These are phyloP conservation scores for Falco punctatus DNA, from an alignment of 2,113 vertebrate genomes.

Conservation along the genomic window DNA sequence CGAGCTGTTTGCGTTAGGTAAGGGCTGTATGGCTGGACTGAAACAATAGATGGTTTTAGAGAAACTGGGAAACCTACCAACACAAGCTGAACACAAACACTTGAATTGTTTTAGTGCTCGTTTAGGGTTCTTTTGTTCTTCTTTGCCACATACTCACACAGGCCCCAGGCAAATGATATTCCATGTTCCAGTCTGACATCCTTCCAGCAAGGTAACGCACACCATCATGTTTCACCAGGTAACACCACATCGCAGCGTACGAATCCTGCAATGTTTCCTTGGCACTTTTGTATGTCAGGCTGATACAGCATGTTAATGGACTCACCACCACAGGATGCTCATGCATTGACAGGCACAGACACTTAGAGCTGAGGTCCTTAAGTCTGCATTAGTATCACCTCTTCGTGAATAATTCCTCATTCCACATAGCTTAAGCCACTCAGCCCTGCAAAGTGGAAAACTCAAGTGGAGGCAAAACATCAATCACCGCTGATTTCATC, in stretches of 20 bases:
- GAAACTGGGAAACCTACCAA: background rate
- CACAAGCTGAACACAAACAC: background rate
- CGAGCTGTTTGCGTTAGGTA: background rate
- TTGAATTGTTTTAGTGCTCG: background rate
- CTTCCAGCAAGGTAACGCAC: background rate
- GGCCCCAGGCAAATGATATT: rapidly evolving
- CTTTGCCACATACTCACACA: rapidly evolving
- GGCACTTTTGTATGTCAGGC: rapidly evolving
- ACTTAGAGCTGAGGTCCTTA: background rate
- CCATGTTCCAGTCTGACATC: background rate
- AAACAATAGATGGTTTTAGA: background rate
- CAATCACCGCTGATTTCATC: background rate
- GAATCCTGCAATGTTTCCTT: rapidly evolving
- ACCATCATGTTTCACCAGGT: rapidly evolving
- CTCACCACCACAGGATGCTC: rapidly evolving
- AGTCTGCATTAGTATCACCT: background rate
- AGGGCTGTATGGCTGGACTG: background rate
- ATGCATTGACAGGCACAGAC: background rate
- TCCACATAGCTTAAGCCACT: background rate
- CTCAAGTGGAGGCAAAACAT: background rate
- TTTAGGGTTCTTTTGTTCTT: background rate
- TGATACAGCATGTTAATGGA: rapidly evolving
- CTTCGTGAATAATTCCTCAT: background rate
- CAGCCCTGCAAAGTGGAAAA: background rate
- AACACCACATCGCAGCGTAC: rapidly evolving